phyloP scores from a whole-genome alignment of 30 jellyfish, hydroid and myxozoan genomes.

The Phacellophora camtschatica region DNA sequence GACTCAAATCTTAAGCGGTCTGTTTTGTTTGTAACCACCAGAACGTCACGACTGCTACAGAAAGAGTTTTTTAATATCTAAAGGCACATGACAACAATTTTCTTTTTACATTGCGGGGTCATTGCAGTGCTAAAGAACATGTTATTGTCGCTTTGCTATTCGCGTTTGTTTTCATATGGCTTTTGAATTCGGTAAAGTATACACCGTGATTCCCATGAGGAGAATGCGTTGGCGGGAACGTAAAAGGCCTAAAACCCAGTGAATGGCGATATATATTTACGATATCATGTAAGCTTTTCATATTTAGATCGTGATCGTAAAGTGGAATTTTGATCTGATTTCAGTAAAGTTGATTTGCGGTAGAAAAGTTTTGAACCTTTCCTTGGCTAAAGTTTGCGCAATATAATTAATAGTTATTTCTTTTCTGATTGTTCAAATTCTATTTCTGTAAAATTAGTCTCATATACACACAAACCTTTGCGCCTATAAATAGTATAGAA shows the following conservation, averaged over 20 bases:
- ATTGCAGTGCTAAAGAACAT: neutral
- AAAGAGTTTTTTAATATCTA: constrained; percentile 6
- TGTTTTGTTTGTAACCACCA: constrained; percentile 37
- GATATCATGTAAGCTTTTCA: neutral
- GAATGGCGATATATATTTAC: neutral
- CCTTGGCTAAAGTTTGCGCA: no score
- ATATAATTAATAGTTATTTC: no score
- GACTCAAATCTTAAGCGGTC: constrained; percentile 30
- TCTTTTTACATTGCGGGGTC: constrained; percentile 28
- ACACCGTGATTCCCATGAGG: neutral
- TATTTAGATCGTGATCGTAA: neutral
- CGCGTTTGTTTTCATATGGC: neutral
- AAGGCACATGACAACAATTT: neutral
- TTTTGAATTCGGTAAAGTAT: constrained; percentile 38
- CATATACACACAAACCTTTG: no score
- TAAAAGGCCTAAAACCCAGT: neutral
- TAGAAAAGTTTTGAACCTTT: neutral
- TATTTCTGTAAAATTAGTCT: no score
- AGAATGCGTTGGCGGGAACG: constrained; percentile 6
- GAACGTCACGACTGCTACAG: constrained; percentile 31
- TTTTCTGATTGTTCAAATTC: no score
- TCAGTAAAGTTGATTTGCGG: constrained; percentile 54
- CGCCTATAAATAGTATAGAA: no score
- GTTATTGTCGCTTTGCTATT: neutral
- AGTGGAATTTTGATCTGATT: constrained; percentile 33